A percentile compares a stretch with the other conserved stretches of the same genome.
Conservation (phyloP, 2,113 vertebrate genomes). For the Leptocoma aspasia region DNA sequence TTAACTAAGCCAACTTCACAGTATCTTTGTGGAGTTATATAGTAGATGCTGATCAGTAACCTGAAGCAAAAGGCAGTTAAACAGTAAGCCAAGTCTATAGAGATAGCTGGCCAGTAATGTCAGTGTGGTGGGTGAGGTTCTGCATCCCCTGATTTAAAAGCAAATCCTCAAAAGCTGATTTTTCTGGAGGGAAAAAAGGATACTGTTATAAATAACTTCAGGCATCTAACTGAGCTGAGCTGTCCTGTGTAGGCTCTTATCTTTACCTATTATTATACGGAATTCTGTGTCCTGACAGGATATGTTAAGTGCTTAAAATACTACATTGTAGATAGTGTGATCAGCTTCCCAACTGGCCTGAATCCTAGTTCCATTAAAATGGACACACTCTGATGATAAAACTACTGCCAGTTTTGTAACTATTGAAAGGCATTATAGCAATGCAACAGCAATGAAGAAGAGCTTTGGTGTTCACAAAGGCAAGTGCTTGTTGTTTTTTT, state of each 20-base stretch:
- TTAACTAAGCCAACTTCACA: not conserved
- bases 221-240: not conserved
- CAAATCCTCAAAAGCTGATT: not conserved
- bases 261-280: not conserved
- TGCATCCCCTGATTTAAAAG: not conserved
- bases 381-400: not conserved
- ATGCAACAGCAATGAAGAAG: not conserved
- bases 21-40: not conserved
- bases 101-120: not conserved
- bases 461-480: not conserved
- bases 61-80: not conserved
- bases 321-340: not conserved
- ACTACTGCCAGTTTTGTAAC: not conserved
- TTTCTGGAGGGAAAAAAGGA: not conserved
- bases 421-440: not conserved
- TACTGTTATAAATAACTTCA: not conserved
- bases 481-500: not conserved
- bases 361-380: not conserved
- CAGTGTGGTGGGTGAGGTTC: not conserved
- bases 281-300: not conserved
- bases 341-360: not conserved
- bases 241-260: not conserved
- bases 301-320: not conserved
- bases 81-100: not conserved
- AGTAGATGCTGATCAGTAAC: not conserved